phyloP scores from a whole-genome alignment of 1,140 invertebrate genomes.

The Matsumurasca onukii region DNA sequence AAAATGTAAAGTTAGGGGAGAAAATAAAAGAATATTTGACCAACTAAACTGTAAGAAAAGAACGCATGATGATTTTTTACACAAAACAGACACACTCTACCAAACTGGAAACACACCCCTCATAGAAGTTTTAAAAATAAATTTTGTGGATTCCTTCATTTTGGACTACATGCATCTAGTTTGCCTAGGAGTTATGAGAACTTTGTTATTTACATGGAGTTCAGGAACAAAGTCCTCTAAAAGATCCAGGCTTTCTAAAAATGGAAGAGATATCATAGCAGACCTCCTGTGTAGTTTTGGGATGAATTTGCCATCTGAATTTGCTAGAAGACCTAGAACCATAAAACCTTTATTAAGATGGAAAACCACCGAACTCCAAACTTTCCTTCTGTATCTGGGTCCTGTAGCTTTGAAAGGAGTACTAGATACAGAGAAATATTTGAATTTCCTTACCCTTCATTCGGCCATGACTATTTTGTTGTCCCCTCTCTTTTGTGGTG shows the following conservation, averaged over 20 bases:
- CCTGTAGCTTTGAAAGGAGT: slow-evolving; percentile 29
- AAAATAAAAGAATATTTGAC: slow-evolving; percentile 40
- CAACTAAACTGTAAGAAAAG: slow-evolving; percentile 34
- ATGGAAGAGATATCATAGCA: slow-evolving; percentile 25
- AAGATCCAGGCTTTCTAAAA: background rate
- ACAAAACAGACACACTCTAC: slow-evolving; percentile 44
- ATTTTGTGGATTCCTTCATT: slow-evolving; percentile 40
- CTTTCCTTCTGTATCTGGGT: slow-evolving; percentile 46
- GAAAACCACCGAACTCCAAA: slow-evolving; percentile 47
- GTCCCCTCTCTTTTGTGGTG: background rate
- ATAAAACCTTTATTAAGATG: slow-evolving; percentile 40
- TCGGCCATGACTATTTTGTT: slow-evolving; percentile 17
- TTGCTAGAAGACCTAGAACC: slow-evolving; percentile 40
- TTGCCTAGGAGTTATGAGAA: slow-evolving; percentile 48
- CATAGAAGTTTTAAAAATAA: slow-evolving; percentile 37
- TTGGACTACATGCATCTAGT: slow-evolving; percentile 42
- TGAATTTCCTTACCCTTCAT: slow-evolving; percentile 9
- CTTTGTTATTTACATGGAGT: slow-evolving; percentile 45
- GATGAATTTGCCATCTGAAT: slow-evolving; percentile 39
- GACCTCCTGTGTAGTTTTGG: slow-evolving; percentile 29
- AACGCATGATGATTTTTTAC: slow-evolving; percentile 41
- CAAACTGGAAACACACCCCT: slow-evolving; percentile 43
- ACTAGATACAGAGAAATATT: slow-evolving; percentile 17
- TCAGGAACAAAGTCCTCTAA: background rate
- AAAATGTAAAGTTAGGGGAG: slow-evolving; percentile 42